Evolutionary conservation across 2,888 invertebrate species (phyloP).

Genomic region (Lingula anatina): DNA sequence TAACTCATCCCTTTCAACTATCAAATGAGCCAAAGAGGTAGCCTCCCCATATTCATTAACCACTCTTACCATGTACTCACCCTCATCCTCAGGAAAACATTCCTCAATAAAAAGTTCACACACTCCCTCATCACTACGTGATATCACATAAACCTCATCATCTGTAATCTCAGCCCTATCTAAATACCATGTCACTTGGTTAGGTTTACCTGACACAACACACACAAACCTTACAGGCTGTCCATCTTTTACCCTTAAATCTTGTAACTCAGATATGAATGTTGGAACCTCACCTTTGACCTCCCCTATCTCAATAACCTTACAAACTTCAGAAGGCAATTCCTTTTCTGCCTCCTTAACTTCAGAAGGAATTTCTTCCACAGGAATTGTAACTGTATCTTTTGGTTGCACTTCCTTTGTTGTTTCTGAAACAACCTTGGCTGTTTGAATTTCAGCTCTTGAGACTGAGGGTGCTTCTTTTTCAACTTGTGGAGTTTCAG

Average conservation of each 20-base stretch:
- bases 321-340: no score
- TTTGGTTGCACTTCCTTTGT: neutral
- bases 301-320: neutral
- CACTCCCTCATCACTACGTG: constrained; percentile 49
- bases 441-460: neutral
- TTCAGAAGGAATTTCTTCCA: constrained; percentile 8
- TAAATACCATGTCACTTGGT: constrained; percentile 71
- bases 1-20: constrained; percentile 1
- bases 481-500: constrained; percentile 1
- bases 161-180: constrained; percentile 63
- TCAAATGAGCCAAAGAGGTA: constrained; percentile 61
- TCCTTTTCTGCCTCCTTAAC: no score
- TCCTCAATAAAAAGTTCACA: constrained; percentile 86
- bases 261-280: no score
- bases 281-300: constrained; percentile 7
- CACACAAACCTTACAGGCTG: constrained; percentile 30
- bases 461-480: neutral
- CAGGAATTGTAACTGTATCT: constrained; percentile 4
- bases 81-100: constrained; percentile 92
- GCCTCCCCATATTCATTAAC: constrained; percentile 91
- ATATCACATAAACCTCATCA: constrained; percentile 32
- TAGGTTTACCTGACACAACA: constrained; percentile 37
- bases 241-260: no score
- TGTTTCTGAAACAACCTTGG: neutral
- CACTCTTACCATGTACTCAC: constrained; percentile 92